Evolutionary conservation across 2,113 vertebrate species (phyloP), one percentile per base, ranked within the genome.

Genomic region (Columba livia): DNA sequence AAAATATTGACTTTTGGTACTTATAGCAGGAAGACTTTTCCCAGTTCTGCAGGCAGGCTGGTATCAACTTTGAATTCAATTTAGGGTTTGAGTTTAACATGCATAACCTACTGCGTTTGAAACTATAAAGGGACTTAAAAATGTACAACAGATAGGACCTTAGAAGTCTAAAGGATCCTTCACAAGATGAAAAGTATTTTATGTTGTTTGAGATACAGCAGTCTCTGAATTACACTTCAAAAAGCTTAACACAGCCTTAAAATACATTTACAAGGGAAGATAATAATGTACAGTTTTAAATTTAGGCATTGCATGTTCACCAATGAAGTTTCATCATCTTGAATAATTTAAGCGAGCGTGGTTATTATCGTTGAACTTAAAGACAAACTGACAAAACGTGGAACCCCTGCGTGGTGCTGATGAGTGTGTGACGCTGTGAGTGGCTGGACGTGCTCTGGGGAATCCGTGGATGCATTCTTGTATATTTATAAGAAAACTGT

Each of bases 51-150:
- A 91, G 92, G 67, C 66, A 94, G 89, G 66, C 92, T 96, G 14
- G 0, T 88, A 95, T 93, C 94, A 96, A 95, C 85, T 91, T 95
- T 92, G 90, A 97, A 97, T 97, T 96, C 92, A 97, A 88, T 97
- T 95, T 97, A 94, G 91, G 92, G 84, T 94, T 92, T 95, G 94
- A 96, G 85, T 94, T 94, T 90, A 97, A 94, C 83, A 96, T 87
- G 83, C 9, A 11, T 96, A 97, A 96, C 91, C 93, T 83, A 96
- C 93, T 96, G 88, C 79, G 93, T 91, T 91, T 95, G 93, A 93
- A 97, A 92, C 90, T 93, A 97, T 97, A 97, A 97, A 97, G 93
- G 91, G 95, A 96, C 94, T 96, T 95, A 96, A 95, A 96, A 95
- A 96, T 96, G 96, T 97, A 96, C 91, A 96, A 89, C 91, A 97